Percentiles rank a stretch among this genome's conserved stretches.
Evolutionary conservation across 2,888 invertebrate species (phyloP).

Genomic region (Stenoptilia bipunctidactyla): DNA sequence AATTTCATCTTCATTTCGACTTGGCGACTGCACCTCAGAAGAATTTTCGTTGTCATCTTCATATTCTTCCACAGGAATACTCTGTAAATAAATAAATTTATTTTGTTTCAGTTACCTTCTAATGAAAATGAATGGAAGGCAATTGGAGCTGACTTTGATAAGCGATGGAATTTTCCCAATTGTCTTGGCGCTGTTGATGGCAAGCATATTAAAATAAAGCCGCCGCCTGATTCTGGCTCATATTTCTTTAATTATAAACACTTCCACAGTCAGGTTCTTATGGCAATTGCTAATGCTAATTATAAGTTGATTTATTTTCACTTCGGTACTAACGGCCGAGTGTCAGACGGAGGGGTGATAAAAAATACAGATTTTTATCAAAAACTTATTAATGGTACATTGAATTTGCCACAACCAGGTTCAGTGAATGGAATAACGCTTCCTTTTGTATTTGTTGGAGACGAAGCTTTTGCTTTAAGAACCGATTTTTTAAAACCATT

Average conservation of each 20-base stretch:
- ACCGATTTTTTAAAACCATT: slow-evolving; percentile 8
- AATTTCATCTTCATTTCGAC: too few species aligned
- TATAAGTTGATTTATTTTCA: slow-evolving; percentile 10
- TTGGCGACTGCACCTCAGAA: too few species aligned
- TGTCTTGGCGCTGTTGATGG: slow-evolving; percentile 14
- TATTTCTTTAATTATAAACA: slow-evolving; percentile 19
- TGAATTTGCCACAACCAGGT: background rate
- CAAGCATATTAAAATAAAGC: slow-evolving; percentile 15
- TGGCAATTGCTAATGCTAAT: slow-evolving; percentile 9
- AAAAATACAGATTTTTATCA: slow-evolving; percentile 3
- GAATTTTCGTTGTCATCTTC: background rate
- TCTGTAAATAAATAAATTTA: background rate
- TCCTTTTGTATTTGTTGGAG: slow-evolving; percentile 6
- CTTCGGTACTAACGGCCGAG: slow-evolving; percentile 1
- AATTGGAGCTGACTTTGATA: slow-evolving; percentile 10
- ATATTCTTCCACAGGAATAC: background rate
- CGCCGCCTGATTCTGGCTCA: slow-evolving; percentile 9
- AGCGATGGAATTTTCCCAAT: slow-evolving; percentile 12
- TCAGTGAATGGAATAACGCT: slow-evolving; percentile 4
- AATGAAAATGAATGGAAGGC: slow-evolving; percentile 9
- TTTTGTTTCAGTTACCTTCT: slow-evolving; percentile 7
- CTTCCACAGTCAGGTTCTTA: background rate
- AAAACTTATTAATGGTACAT: too few species aligned
- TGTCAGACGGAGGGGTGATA: slow-evolving; percentile 7
- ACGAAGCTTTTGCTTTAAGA: slow-evolving; percentile 8